Base-by-base conservation (phyloP, 2,797 vertebrate species). In the Melanogrammus aeglefinus region DNA sequence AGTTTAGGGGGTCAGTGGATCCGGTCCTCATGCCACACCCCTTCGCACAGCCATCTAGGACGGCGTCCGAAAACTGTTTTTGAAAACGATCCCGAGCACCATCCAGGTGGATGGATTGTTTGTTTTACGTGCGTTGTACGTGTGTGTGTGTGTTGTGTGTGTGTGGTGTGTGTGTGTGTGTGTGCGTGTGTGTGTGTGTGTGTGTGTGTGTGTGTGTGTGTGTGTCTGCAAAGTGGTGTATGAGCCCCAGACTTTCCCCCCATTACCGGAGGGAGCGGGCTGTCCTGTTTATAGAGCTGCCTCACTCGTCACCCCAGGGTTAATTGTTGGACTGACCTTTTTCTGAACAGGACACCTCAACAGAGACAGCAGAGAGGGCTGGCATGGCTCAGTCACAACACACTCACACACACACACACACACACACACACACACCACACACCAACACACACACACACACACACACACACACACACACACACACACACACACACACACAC, bases 281-380 rank as follows among this genome's bases (percentile, higher is more conserved):
- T 57, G 70, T 79, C 75, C 81, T 63, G 77, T 94, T 91, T 91
- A 81, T 88, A 74, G 75, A 82, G 78, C 87, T 84, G 73, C 86
- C 76, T 82, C 78, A 76, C 75, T 88, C 76, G 71, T 90, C 88
- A 83, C 82, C 82, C 87, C 80, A n/a, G 92, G 93, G 90, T 93
- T 93, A 93, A 93, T 93, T 92, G 92, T 88, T 84, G 79, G 77
- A 82, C 82, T 81, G 88, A 92, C 92, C 91, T 89, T 88, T 85
- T 85, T 88, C 83, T 75, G 29, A 81, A 80, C 84, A 88, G 90
- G 90, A 90, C 86, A 87, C 81, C 82, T 86, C 82, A n/a, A n/a
- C n/a, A 76, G 82, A 91, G 77, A 86, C 77, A 85, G 88, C 77
- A 79, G 74, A 81, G n/a, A 78, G 75, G 31, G n/a, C 79, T 79